Base-by-base conservation (phyloP, 2,888 invertebrate genomes). In the Meiosimyza decipiens region DNA sequence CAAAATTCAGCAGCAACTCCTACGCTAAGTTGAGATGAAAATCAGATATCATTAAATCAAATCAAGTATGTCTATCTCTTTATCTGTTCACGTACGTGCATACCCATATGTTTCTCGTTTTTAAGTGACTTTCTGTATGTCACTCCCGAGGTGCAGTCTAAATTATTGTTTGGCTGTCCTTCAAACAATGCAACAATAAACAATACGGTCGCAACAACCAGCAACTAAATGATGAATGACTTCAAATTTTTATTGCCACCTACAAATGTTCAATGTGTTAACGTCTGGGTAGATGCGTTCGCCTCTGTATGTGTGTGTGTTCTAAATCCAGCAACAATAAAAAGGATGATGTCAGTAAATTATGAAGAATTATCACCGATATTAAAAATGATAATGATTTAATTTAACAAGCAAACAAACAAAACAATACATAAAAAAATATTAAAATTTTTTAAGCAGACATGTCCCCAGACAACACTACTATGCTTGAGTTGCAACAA, bases 211-310 rank as follows among this genome's bases (percentile, higher is more conserved):
- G 16, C 49, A 51, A 15, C 22, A 49, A 71, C 66, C 73, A 28
- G 75, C 75, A 74, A 70, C 74, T 74, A 60, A 72, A 76, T 78
- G 78, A 78, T 77, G 76, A 75, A 78, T 77, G 76, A 77, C 67
- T 76, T 71, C 69, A 52, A 68, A 72, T 74, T 74, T 72, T 54
- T 55, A 72, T 70, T 70, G 71, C 71, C 70, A 63, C 66, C 75
- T 74, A 75, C 73, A 75, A 73, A 74, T 71, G 71, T 73, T 71
- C 62, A 59, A 75, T 68, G 67, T 67, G 57, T 13, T 66, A 52
- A 50, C 66, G 68, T 52, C 40, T 70, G 65, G 59, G 78, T 78
- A 79, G 79, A 79, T 79, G 76, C 77, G 80, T 80, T 73, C 40
- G n/a, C 33, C 2, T n/a, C 22, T 28, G 72, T 28, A 18, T 6